Evolutionary conservation across 2,888 invertebrate genomes (phyloP), one percentile per base, ranked within the genome.

Genomic region (Bhutanitis thaidina): DNA sequence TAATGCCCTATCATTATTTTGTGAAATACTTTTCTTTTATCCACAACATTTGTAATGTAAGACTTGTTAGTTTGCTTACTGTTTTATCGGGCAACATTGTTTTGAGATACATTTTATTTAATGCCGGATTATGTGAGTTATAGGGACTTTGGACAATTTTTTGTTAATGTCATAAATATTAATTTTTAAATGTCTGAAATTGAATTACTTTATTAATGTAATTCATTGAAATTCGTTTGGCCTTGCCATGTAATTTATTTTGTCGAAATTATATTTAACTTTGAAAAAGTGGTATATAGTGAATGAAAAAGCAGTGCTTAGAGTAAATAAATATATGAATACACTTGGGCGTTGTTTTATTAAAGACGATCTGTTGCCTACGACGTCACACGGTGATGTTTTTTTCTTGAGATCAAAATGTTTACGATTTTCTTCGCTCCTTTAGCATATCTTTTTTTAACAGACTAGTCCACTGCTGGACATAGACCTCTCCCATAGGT

Each of bases 261-360:
- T 71, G 69, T 74, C 61, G 64, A 69, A 64, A 59, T 64, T 66
- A 67, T 70, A 62, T 70, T 70, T 71, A 71, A 64, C 69, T 64
- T 69, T 77, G 68, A 76, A 73, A 79, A 78, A 68, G 62, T 74
- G 70, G 74, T 79, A 75, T 74, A 70, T 80, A 82, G 78, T 74
- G 72, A 70, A 74, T 59, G 63, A 74, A 69, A 75, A 79, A 77
- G 65, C 78, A 81, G 77, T 83, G 84, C 84, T 84, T 87, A 85
- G 85, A 79, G 75, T 82, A 81, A 82, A 82, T 80, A 71, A 67
- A 76, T 72, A 74, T 69, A 60, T 69, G 36, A 56, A 52, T 57
- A 55, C 58, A 49, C 13, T 43, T 51, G 38, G 47, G 43, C 57
- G 41, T 56, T 57, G 49, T 49, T 43, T 46, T 25, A 35, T 48